Conservation (phyloP, 92 coral and sea anemone species). For the Zoanthus sansibaricus region DNA sequence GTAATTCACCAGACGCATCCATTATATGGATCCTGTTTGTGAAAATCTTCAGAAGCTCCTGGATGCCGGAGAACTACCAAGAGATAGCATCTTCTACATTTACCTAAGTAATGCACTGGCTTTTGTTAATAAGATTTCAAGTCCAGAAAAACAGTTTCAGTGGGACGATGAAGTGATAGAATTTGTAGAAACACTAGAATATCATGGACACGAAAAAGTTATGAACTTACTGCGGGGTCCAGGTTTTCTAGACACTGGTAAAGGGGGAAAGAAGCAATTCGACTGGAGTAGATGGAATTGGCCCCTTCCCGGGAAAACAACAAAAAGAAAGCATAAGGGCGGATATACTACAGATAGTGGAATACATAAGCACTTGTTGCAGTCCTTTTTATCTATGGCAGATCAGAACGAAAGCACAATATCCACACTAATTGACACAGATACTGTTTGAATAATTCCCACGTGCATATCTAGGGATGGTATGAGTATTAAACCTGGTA, state of each 20-base stretch:
- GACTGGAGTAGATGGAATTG: slow-evolving; percentile 70
- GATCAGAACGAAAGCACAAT: slow-evolving; percentile 49
- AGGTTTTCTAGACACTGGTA: slow-evolving; percentile 29
- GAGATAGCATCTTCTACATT: slow-evolving; percentile 56
- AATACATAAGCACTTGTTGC: slow-evolving; percentile 34
- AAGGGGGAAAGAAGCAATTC: slow-evolving; percentile 50
- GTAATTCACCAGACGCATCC: slow-evolving; percentile 44
- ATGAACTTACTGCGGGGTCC: slow-evolving; percentile 50
- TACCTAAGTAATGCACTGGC: slow-evolving; percentile 42
- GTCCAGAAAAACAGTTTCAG: slow-evolving; percentile 45
- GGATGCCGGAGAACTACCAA: slow-evolving; percentile 50
- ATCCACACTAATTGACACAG: slow-evolving; percentile 34
- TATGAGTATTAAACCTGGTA: slow-evolving; percentile 43
- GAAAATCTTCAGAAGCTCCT: slow-evolving; percentile 50
- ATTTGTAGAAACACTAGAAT: slow-evolving; percentile 55
- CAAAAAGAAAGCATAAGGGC: slow-evolving; percentile 31
- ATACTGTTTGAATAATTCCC: slow-evolving; percentile 39
- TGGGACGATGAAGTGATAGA: slow-evolving; percentile 59
- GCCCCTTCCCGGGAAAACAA: slow-evolving; percentile 57
- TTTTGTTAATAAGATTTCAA: slow-evolving; percentile 31
- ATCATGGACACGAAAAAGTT: slow-evolving; percentile 46
- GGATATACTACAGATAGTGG: slow-evolving; percentile 50
- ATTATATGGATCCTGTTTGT: slow-evolving; percentile 49
- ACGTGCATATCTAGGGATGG: slow-evolving; percentile 38
- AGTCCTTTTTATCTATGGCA: slow-evolving; percentile 39